phyloP scores from a whole-genome alignment of 2,797 vertebrate species.

The Telmatherina bonti region DNA sequence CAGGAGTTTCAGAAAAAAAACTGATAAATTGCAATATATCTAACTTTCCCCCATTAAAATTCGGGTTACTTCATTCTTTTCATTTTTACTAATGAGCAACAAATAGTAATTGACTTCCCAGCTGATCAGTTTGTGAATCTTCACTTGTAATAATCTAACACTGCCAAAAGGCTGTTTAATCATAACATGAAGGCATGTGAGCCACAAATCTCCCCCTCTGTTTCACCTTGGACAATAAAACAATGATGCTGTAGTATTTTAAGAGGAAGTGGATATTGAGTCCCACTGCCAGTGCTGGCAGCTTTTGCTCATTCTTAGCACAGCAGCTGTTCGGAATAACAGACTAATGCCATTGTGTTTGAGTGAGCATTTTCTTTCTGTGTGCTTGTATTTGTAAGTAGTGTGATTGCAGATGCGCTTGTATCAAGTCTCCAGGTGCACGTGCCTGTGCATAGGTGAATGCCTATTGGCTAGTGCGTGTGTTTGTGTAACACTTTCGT shows the following conservation, averaged over 20 bases:
- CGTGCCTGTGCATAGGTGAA: background rate
- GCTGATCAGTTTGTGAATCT: conserved; percentile 23
- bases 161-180: conserved; percentile 31
- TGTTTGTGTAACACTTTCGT: conserved; percentile 32
- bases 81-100: background rate
- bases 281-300: conserved; percentile 72
- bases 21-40: background rate
- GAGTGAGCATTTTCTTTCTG: conserved; percentile 15
- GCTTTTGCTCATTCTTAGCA: conserved; percentile 64
- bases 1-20: background rate
- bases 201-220: conserved; percentile 61
- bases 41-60: background rate
- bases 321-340: conserved; percentile 76
- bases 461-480: conserved; percentile 2
- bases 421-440: conserved; percentile 14
- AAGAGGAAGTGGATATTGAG: conserved; percentile 78
- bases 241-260: conserved; percentile 78
- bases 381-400: conserved; percentile 33
- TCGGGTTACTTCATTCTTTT: background rate
- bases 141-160: conserved; percentile 25
- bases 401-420: conserved; percentile 23
- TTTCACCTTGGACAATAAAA: conserved; percentile 77
- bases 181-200: conserved; percentile 42
- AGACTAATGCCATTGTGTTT: conserved; percentile 25
- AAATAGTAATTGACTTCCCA: conserved; percentile 21